Conservation (phyloP, 2,113 vertebrate species). For the Rynchops niger region DNA sequence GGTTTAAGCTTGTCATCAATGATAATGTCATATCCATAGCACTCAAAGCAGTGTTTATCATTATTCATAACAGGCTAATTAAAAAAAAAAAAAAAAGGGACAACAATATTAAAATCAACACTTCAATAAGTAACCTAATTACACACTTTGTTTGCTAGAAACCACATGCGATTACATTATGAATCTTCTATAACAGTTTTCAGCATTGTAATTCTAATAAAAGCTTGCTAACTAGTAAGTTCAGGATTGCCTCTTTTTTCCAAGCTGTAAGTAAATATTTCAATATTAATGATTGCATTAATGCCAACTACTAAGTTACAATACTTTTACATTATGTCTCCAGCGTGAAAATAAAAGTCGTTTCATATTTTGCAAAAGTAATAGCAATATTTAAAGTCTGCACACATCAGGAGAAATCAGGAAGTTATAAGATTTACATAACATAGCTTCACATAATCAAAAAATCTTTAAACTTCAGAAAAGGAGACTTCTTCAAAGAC, state of each 20-base stretch:
- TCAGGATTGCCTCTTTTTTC: not conserved
- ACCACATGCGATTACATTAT: not conserved
- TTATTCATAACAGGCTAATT: slow-evolving; percentile 96
- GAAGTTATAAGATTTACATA: not conserved
- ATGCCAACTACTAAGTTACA: not conserved
- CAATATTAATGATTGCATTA: not conserved
- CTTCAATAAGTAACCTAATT: not conserved
- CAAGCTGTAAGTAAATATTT: not conserved
- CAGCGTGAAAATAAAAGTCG: not conserved
- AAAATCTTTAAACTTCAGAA: not conserved
- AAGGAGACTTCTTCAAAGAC: not conserved
- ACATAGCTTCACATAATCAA: not conserved
- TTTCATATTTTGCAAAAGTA: not conserved
- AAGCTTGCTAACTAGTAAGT: not conserved
- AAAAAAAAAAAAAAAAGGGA: not conserved
- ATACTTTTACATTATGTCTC: not conserved
- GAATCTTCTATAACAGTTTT: not conserved
- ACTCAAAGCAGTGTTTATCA: slow-evolving; percentile 98
- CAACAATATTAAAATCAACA: not conserved
- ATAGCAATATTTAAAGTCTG: not conserved
- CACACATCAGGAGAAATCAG: not conserved
- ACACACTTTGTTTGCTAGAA: not conserved
- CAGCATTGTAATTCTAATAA: not conserved
- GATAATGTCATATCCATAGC: slow-evolving; percentile 98
- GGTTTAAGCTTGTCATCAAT: slow-evolving; percentile 97